Evolutionary conservation across 2,888 invertebrate species (phyloP).

Genomic region (Tipula vernalis): DNA sequence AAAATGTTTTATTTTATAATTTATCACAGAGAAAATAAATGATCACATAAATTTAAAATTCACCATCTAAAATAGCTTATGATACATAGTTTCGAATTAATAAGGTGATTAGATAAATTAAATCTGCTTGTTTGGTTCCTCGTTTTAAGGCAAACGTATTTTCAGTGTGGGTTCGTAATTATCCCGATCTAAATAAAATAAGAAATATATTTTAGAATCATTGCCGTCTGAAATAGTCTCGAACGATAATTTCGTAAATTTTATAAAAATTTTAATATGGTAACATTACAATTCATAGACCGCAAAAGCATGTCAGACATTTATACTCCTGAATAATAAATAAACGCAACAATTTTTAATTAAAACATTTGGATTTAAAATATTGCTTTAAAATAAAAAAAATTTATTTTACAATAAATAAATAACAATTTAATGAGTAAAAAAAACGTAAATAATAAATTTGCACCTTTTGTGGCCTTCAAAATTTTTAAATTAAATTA

Average conservation of each 20-base stretch:
- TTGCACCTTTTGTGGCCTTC: slow-evolving; percentile 11
- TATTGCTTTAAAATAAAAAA: background rate
- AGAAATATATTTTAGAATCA: background rate
- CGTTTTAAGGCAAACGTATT: no score
- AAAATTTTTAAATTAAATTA: slow-evolving; percentile 8
- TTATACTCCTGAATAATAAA: background rate
- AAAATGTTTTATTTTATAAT: no score
- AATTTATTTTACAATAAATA: background rate
- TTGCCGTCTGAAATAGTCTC: background rate
- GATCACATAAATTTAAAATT: no score
- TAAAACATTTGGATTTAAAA: background rate
- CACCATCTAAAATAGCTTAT: no score
- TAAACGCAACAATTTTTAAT: background rate
- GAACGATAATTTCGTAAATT: background rate
- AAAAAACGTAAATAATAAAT: background rate
- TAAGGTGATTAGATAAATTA: no score
- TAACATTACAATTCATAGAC: background rate
- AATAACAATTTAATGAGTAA: background rate
- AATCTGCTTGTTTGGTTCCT: no score
- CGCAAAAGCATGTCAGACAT: background rate
- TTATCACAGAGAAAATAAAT: no score
- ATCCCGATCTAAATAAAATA: background rate
- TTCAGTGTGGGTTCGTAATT: no score
- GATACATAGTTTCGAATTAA: no score
- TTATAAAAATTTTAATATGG: background rate